Conservation (phyloP, 2,888 invertebrate genomes). For the Tetragnatha montana region DNA sequence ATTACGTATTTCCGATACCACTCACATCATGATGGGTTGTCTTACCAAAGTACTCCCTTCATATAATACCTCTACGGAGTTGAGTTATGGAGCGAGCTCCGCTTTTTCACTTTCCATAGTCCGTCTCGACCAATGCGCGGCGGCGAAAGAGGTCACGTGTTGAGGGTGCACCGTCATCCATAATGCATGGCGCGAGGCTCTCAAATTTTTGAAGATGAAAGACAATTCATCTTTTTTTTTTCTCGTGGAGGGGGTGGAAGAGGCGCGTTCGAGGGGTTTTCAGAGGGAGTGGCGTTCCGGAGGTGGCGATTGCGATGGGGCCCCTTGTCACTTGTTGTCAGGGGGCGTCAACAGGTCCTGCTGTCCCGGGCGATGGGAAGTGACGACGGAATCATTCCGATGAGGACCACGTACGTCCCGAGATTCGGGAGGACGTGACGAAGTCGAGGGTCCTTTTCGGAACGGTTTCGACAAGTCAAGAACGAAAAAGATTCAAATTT, state of each 20-base stretch:
- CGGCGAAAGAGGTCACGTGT: slow-evolving; percentile 59
- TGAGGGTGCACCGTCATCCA: slow-evolving; percentile 61
- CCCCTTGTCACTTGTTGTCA: slow-evolving; percentile 61
- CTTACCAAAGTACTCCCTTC: too few relatives aligned
- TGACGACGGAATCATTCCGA: slow-evolving; percentile 3
- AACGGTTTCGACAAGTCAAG: too few relatives aligned
- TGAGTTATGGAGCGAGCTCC: slow-evolving; percentile 53
- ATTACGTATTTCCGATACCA: too few relatives aligned
- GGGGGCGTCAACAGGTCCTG: slow-evolving; percentile 37
- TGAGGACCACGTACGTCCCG: not conserved
- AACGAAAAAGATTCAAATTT: too few relatives aligned
- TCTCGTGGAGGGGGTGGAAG: not conserved
- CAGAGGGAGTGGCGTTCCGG: not conserved
- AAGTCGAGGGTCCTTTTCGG: too few relatives aligned
- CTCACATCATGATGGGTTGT: too few relatives aligned
- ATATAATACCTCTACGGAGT: not conserved
- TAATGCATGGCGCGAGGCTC: slow-evolving; percentile 64
- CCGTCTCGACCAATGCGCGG: slow-evolving; percentile 50
- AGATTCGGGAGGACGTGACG: too few relatives aligned
- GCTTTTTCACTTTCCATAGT: slow-evolving; percentile 54
- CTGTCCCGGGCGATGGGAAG: not conserved
- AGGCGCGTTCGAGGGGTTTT: not conserved
- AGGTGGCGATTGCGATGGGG: slow-evolving; percentile 34
- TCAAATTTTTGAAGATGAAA: slow-evolving; percentile 61
- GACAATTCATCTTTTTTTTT: slow-evolving; percentile 62